Evolutionary conservation across 2,888 invertebrate species (phyloP).

Genomic region (Endomychus coccineus): DNA sequence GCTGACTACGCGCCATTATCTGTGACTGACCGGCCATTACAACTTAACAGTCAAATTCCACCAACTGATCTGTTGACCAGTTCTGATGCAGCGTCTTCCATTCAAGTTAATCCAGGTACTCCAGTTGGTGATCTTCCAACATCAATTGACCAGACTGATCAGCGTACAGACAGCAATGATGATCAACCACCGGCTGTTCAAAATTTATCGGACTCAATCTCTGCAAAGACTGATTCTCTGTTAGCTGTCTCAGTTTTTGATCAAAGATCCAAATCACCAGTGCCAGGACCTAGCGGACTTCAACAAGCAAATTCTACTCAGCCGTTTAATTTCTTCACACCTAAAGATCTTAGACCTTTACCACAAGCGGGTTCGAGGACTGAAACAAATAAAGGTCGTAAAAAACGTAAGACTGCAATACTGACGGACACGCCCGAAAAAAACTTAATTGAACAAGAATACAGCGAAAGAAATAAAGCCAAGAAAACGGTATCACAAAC

Average conservation of each 20-base stretch:
- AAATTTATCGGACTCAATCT: too few species aligned
- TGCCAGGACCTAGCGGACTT: conserved; percentile 9
- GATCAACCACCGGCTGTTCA: too few species aligned
- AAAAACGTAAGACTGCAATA: conserved; percentile 1
- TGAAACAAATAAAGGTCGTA: conserved; percentile 17
- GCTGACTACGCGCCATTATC: conserved; percentile 3
- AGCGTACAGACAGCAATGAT: too few species aligned
- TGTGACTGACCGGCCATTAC: conserved; percentile 17
- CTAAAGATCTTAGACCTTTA: conserved; percentile 19
- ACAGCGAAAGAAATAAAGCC: conserved; percentile 20
- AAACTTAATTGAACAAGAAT: conserved; percentile 21
- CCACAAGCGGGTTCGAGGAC: conserved; percentile 18
- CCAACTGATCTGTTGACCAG: too few species aligned
- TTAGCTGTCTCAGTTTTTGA: not conserved
- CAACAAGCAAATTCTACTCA: conserved; percentile 2
- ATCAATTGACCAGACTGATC: too few species aligned
- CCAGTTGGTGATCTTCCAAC: too few species aligned
- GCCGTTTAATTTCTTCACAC: not conserved
- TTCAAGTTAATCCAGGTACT: too few species aligned
- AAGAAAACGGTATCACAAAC: conserved; percentile 17
- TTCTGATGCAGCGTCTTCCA: too few species aligned
- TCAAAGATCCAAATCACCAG: conserved; percentile 3
- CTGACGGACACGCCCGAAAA: conserved; percentile 16
- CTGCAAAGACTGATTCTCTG: conserved; percentile 3
- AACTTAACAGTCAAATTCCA: too few species aligned